phyloP scores from a whole-genome alignment of 2,888 invertebrate genomes.

The Lysandra bellargus region DNA sequence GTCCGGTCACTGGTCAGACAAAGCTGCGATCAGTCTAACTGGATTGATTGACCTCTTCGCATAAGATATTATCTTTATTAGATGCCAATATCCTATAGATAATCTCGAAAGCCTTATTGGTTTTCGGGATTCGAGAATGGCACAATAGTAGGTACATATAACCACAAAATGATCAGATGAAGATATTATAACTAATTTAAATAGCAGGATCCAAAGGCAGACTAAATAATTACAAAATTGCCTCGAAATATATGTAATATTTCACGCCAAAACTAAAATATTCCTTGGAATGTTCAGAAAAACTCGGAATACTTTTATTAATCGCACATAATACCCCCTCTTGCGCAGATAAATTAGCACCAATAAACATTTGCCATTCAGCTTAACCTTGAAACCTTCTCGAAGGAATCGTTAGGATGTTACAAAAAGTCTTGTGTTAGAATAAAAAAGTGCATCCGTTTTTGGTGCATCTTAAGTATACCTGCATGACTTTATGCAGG shows the following conservation, averaged over 20 bases:
- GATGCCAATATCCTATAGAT: too few species aligned
- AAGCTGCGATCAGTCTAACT: too few species aligned
- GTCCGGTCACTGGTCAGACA: too few species aligned
- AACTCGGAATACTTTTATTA: background rate
- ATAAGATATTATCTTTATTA: too few species aligned
- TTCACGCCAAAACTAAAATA: slow-evolving; percentile 19
- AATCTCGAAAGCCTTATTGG: too few species aligned
- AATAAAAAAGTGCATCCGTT: slow-evolving; percentile 8
- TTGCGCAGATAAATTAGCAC: slow-evolving; percentile 11
- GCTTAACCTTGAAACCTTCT: background rate
- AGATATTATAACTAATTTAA: background rate
- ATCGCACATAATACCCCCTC: slow-evolving; percentile 14
- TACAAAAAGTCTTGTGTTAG: slow-evolving; percentile 9
- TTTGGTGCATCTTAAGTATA: background rate
- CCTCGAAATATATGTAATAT: background rate
- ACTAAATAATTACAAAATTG: background rate
- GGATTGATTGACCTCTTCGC: too few species aligned
- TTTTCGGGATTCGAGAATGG: too few species aligned
- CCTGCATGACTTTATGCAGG: background rate
- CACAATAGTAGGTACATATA: too few species aligned
- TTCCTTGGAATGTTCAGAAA: background rate
- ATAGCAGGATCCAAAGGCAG: background rate
- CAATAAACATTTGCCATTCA: slow-evolving; percentile 3
- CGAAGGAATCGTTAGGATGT: slow-evolving; percentile 3
- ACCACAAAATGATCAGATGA: too few species aligned